Base-by-base conservation (phyloP, 2,113 vertebrate species). In the Hymenochirus boettgeri region DNA sequence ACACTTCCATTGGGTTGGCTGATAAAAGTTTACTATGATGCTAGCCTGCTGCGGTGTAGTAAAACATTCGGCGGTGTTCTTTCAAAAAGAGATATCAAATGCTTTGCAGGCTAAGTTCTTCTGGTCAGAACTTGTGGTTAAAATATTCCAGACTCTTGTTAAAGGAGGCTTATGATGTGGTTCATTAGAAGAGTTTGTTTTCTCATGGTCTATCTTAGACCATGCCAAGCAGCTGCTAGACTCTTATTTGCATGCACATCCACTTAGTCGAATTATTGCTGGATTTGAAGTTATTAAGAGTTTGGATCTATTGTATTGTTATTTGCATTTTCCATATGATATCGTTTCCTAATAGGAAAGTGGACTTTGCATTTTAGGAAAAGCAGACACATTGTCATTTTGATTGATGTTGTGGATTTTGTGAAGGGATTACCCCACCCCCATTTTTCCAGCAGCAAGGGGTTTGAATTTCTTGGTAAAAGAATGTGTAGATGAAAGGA, bases 121-220 rank as follows among this genome's bases (percentile, higher is more conserved):
- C 13, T 5, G 25, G 71, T 71, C 35, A 17, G 69, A 80, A 58
- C 70, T 66, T 69, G 61, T 71, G 62, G 66, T 71, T 75, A 62
- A 54, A 73, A 64, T 35, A 63, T 58, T 69, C 82, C 71, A 79
- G 83, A 83, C 80, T 76, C 74, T 82, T 67, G 73, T 77, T 79
- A 74, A 78, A 72, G 67, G 71, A 69, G 58, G 55, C 50, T 61
- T 70, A 71, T 60, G 60, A 74, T 71, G 71, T 74, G 64, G 77
- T 72, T 78, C 70, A 52, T 0, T 5, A 66, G 65, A n/a, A 1
- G 66, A 73, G 64, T 62, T 76, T 73, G 72, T 42, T 74, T 66
- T 70, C 52, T 59, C 52, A 69, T 12, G 11, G 24, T 53, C 57
- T 51, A 24, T 37, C 60, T 72, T 23, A 33, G 11, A 48, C 56